These are phyloP conservation scores for Tiliacea citrago DNA, from an alignment of 2,888 invertebrate species.

Conservation along the genomic window DNA sequence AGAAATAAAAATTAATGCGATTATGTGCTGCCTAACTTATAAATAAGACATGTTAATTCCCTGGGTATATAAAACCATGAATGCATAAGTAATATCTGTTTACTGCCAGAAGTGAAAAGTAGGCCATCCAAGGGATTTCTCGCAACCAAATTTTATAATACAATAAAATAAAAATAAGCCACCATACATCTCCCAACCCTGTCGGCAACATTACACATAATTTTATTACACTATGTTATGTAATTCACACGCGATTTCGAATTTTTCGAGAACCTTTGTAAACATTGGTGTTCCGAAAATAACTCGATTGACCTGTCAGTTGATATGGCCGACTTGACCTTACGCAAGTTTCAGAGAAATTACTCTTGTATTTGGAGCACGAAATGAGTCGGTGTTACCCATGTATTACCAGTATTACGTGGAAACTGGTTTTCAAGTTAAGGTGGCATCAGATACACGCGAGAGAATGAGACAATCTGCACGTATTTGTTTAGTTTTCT, in stretches of 20 bases:
- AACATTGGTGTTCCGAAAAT: conserved; percentile 51
- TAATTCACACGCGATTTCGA: conserved; percentile 39
- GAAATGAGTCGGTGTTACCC: conserved; percentile 35
- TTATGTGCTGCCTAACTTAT: neutral
- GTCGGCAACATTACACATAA: conserved; percentile 37
- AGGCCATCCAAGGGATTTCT: conserved; percentile 16
- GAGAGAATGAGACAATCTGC: neutral
- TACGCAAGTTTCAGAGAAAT: conserved; percentile 67
- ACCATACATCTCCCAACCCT: conserved; percentile 15
- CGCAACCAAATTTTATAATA: neutral
- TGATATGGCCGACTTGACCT: conserved; percentile 61
- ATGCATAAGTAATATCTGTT: neutral
- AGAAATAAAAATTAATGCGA: neutral
- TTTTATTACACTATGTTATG: conserved; percentile 46
- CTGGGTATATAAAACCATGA: neutral
- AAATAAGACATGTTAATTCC: neutral
- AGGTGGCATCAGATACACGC: conserved; percentile 23
- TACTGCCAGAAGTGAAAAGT: neutral
- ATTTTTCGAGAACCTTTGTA: conserved; percentile 50
- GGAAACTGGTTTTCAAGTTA: conserved; percentile 57
- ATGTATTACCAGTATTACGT: conserved; percentile 46
- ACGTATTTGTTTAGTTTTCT: neutral
- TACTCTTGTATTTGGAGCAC: conserved; percentile 63
- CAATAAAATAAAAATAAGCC: conserved; percentile 5
- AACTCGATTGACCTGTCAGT: conserved; percentile 59